Evolutionary conservation across 2,888 invertebrate genomes (phyloP).

Genomic region (Rapana venosa): DNA sequence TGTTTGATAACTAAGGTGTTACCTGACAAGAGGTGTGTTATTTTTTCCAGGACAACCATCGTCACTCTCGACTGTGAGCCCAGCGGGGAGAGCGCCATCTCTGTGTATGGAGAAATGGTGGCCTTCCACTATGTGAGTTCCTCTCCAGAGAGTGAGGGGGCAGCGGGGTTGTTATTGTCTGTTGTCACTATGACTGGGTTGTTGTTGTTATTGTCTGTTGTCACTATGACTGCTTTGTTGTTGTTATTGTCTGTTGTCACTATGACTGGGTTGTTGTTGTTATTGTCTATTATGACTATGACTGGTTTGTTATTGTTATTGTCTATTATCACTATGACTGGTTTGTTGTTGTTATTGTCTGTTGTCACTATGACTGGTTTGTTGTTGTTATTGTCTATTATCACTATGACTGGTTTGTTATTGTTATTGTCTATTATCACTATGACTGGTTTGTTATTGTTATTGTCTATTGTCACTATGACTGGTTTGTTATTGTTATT

Average conservation of each 20-base stretch:
- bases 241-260: too few species aligned
- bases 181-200: neutral
- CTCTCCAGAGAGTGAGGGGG: neutral
- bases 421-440: neutral
- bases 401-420: neutral
- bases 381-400: too few species aligned
- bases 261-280: neutral
- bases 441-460: too few species aligned
- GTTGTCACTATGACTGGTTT: neutral
- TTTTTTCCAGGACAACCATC: neutral
- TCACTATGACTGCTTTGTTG: neutral
- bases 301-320: too few species aligned
- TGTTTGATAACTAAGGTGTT: too few species aligned
- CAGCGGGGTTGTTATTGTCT: neutral
- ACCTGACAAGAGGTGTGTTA: too few species aligned
- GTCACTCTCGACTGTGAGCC: neutral
- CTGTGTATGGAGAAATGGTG: conserved; percentile 14
- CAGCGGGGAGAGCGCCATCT: neutral
- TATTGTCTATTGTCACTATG: too few species aligned
- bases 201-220: neutral
- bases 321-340: too few species aligned
- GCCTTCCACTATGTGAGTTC: neutral
- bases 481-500: too few species aligned
- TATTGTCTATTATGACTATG: neutral
- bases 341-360: neutral